Conservation (phyloP, 2,797 vertebrate species). For the Ciconia nigra region DNA sequence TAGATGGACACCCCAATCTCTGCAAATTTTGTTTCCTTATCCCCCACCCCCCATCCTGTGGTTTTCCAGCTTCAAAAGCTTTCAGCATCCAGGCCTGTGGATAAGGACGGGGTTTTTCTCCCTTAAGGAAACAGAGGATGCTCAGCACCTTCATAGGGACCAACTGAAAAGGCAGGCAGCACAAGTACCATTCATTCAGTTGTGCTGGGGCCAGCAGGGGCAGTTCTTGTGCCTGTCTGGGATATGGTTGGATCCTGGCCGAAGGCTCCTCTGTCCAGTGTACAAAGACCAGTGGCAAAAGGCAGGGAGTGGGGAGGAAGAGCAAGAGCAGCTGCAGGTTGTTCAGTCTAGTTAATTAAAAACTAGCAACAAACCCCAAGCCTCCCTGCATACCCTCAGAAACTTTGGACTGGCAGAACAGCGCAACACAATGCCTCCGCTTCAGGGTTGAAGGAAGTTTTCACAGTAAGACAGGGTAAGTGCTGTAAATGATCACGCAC, state of each 20-base stretch:
- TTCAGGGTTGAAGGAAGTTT: not conserved
- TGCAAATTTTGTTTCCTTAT: not conserved
- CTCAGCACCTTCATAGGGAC: not conserved
- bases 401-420: not conserved
- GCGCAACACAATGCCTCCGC: not conserved
- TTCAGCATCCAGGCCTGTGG: not conserved
- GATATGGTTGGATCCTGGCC: not conserved
- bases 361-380: not conserved
- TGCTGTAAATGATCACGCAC: not conserved
- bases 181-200: rapidly evolving
- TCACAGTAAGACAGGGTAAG: not conserved
- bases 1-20: not conserved
- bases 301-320: not conserved
- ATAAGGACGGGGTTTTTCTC: not conserved
- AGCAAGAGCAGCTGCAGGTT: not conserved
- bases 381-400: not conserved
- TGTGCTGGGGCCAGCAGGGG: not conserved
- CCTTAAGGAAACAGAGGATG: not conserved
- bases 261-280: not conserved
- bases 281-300: not conserved
- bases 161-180: not conserved
- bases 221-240: not conserved
- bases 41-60: no score
- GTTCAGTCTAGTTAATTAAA: not conserved
- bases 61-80: not conserved